Evolutionary conservation across 2,113 vertebrate species (phyloP).

Genomic region (Brachypteracias leptosomus): DNA sequence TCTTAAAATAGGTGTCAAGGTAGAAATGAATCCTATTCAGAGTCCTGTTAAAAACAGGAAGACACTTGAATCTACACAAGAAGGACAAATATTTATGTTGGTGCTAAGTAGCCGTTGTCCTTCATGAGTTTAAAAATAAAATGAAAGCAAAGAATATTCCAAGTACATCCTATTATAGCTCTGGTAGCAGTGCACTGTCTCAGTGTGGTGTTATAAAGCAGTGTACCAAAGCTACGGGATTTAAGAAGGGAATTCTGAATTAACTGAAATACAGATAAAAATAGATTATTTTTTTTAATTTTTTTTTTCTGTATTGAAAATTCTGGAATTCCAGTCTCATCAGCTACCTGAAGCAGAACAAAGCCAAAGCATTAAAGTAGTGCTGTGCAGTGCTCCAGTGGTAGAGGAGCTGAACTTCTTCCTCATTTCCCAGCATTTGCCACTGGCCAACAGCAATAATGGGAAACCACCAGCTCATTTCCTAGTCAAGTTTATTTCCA

Average conservation of each 20-base stretch:
- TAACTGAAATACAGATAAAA: not conserved
- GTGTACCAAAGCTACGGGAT: not conserved
- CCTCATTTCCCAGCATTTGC: not conserved
- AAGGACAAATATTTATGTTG: constrained; percentile 25
- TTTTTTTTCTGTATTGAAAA: not conserved
- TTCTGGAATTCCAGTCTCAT: not conserved
- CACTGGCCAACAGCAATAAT: not conserved
- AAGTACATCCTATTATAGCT: not conserved
- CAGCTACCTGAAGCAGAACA: not conserved
- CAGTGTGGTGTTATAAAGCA: not conserved
- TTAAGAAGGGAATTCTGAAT: not conserved
- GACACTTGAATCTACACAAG: not conserved
- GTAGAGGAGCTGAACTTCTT: not conserved
- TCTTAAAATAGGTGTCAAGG: not conserved
- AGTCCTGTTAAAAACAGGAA: constrained; percentile 34
- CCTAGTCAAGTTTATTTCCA: not conserved
- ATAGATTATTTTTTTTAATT: not conserved
- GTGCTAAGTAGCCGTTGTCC: constrained; percentile 34
- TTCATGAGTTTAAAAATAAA: constrained; percentile 42
- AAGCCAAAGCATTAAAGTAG: not conserved
- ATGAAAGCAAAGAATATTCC: not conserved
- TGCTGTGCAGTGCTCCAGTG: not conserved
- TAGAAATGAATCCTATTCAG: not conserved
- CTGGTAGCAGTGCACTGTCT: not conserved
- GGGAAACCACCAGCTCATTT: not conserved